phyloP scores from a whole-genome alignment of 2,113 vertebrate genomes.

The Lophochroa leadbeateri region DNA sequence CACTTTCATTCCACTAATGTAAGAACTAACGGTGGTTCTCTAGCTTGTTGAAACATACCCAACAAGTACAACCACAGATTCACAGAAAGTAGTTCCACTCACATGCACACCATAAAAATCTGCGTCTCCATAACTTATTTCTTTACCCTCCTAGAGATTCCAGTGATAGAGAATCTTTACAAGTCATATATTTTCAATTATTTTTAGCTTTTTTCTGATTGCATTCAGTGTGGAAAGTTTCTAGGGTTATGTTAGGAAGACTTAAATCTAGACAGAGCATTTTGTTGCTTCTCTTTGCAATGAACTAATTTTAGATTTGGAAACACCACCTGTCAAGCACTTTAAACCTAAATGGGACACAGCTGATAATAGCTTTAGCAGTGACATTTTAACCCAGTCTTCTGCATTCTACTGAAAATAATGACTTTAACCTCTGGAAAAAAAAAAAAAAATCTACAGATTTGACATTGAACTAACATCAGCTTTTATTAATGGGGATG shows the following conservation, averaged over 20 bases:
- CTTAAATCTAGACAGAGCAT: not conserved
- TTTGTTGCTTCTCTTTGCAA: not conserved
- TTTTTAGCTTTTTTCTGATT: not conserved
- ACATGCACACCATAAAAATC: not conserved
- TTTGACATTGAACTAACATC: not conserved
- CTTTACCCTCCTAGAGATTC: not conserved
- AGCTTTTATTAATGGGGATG: not conserved
- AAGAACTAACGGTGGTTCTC: not conserved
- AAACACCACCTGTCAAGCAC: not conserved
- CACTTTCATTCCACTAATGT: not conserved
- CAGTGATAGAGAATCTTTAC: not conserved
- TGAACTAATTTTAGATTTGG: not conserved
- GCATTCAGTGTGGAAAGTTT: not conserved
- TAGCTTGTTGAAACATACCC: not conserved
- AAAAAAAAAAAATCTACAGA: not conserved
- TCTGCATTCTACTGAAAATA: not conserved
- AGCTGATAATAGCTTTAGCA: not conserved
- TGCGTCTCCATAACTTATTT: not conserved
- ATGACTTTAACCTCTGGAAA: not conserved
- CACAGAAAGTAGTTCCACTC: not conserved
- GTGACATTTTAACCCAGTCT: not conserved
- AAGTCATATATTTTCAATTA: not conserved
- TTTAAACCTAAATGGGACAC: not conserved
- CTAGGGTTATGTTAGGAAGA: not conserved
- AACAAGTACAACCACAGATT: not conserved